Evolutionary conservation across 2,113 vertebrate genomes (phyloP), one percentile per base, ranked within the genome.

Genomic region (Aphyosemion australe): DNA sequence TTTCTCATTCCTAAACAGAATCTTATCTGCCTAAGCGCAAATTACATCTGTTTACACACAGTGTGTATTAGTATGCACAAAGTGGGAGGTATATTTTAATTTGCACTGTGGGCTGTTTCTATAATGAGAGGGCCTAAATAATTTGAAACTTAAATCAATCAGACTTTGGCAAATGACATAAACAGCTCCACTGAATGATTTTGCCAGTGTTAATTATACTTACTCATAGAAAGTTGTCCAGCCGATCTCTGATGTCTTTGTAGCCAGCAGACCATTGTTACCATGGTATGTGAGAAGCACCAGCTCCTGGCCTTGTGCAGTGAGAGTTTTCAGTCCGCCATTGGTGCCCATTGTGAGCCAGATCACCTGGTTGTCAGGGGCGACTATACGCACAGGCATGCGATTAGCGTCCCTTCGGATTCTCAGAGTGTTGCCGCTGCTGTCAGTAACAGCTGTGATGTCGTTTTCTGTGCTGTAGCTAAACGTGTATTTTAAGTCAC

Each of bases 181-280:
- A 62, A 57, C 14, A 66, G 70, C 72, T 57, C 1, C 42, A 21
- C 52, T 53, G 15, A 54, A 46, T 37, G 11, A 59, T 31, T 16
- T 9, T 61, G 42, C 54, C 49, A 70, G 21, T 67, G 19, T 37
- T 26, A 6, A n/a, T 69, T 39, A 18, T 52, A 96, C 97, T 95
- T 91, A 99, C 97, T 99, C 97, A 72, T 96, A 99, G 85, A 99
- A 99, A 1, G 97, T 98, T 0, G 96, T 98, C 97, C 97, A 99
- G 63, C 97, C 97, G 15, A 96, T 98, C 82, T 97, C 94, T 13
- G 94, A 96, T 0, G 95, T 99, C 88, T 98, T 99, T 0, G 96
- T 98, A 45, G 97, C 97, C 72, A 99, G 79, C 41, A 99, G 94
- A 4, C 96, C 97, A 5, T 95, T 99, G 65, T 94, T 98, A 48